Conservation (phyloP, 2,797 vertebrate genomes). For the Nasua narica region DNA sequence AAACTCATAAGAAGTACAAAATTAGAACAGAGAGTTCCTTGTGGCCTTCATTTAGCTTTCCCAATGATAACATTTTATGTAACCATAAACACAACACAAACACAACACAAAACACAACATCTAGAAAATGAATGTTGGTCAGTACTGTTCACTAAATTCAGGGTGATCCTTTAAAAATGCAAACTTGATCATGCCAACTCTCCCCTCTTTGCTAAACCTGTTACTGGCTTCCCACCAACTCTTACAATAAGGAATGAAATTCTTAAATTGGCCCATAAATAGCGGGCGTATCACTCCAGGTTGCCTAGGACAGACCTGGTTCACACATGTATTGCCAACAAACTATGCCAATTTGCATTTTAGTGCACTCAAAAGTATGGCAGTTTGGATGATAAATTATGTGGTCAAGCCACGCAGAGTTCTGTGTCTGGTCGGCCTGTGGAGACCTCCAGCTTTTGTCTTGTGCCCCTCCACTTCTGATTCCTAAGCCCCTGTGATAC, state of each 20-base stretch:
- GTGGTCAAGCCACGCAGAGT: background rate
- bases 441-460: background rate
- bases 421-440: background rate
- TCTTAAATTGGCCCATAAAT: background rate
- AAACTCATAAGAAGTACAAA: background rate
- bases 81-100: background rate
- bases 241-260: background rate
- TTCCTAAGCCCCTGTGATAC: background rate
- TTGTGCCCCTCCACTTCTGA: background rate
- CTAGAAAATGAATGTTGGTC: background rate
- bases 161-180: background rate
- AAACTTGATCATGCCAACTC: background rate
- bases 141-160: background rate
- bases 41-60: background rate
- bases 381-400: background rate
- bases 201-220: background rate
- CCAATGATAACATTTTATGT: background rate
- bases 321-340: background rate
- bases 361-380: background rate
- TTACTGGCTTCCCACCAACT: background rate
- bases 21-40: background rate
- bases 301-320: background rate
- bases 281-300: background rate
- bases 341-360: background rate
- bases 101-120: background rate